phyloP scores from a whole-genome alignment of 30 jellyfish, hydroid and myxozoan species.

The Aurelia sp. region DNA sequence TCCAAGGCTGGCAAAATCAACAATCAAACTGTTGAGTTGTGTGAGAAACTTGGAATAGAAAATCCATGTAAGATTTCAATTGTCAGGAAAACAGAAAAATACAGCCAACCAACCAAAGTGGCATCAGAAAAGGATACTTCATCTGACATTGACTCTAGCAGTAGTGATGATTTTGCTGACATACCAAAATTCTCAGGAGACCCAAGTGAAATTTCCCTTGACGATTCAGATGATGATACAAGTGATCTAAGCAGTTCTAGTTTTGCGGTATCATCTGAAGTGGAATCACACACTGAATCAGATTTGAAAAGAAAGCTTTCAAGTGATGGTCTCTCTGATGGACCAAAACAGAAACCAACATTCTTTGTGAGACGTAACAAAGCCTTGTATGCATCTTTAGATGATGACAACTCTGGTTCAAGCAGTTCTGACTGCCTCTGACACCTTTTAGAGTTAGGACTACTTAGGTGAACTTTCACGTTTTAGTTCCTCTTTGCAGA shows the following conservation, averaged over 20 bases:
- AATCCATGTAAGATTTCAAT: constrained; percentile 70
- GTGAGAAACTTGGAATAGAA: constrained; percentile 59
- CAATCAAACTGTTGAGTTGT: constrained; percentile 68
- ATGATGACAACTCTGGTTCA: constrained; percentile 70
- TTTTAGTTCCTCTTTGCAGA: no score
- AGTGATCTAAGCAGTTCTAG: constrained; percentile 48
- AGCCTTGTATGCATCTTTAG: constrained; percentile 68
- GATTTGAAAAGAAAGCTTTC: constrained; percentile 45
- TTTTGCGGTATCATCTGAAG: constrained; percentile 47
- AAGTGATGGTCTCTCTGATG: constrained; percentile 45
- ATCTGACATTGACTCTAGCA: constrained; percentile 50
- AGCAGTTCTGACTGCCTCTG: constrained; percentile 70
- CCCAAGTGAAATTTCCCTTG: constrained; percentile 63
- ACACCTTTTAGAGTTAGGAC: neutral
- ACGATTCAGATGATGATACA: constrained; percentile 54
- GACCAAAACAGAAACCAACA: constrained; percentile 38
- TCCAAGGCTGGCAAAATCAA: constrained; percentile 43
- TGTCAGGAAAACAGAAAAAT: constrained; percentile 39
- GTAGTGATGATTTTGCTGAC: constrained; percentile 54
- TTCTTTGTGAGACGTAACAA: constrained; percentile 59
- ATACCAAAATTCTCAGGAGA: constrained; percentile 45
- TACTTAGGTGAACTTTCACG: neutral
- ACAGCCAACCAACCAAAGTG: constrained; percentile 6
- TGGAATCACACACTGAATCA: constrained; percentile 24
- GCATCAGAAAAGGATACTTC: neutral